A percentile compares a stretch with the other conserved stretches of the same genome.
phyloP scores from a whole-genome alignment of 2,113 vertebrate species.

The Crotalus viridis region DNA sequence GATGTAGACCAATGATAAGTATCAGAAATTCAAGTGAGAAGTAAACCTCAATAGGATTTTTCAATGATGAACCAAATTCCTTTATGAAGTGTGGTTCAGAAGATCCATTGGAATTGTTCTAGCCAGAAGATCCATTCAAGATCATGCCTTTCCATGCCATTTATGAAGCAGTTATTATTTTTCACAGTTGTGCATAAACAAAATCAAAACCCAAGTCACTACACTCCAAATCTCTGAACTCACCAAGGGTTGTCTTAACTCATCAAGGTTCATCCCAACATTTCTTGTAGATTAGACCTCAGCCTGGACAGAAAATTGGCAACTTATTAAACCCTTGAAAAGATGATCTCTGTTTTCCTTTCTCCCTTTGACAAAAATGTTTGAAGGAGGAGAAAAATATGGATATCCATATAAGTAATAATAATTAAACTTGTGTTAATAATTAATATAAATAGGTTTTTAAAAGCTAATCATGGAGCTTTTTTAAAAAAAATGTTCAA shows the following conservation, averaged over 20 bases:
- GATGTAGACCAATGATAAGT: neutral
- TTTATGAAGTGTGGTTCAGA: neutral
- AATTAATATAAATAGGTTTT: neutral
- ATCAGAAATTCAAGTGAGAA: neutral
- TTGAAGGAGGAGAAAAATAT: neutral
- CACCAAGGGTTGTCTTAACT: neutral
- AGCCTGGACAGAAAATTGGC: neutral
- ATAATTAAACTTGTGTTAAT: neutral
- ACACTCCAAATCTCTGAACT: neutral
- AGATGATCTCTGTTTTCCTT: neutral
- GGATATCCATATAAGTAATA: neutral
- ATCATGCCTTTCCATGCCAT: neutral
- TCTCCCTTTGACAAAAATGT: neutral
- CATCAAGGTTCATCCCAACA: neutral
- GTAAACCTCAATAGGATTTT: neutral
- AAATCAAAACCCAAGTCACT: neutral
- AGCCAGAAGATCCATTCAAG: neutral
- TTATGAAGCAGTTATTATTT: neutral
- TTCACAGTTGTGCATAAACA: neutral
- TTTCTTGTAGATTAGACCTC: neutral
- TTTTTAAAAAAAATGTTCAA: neutral
- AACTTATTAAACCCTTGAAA: neutral
- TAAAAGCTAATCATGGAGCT: neutral
- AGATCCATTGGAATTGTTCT: neutral
- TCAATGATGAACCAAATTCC: neutral